phyloP scores from a whole-genome alignment of 2,888 invertebrate species.

The Pristionchus japonicus region DNA sequence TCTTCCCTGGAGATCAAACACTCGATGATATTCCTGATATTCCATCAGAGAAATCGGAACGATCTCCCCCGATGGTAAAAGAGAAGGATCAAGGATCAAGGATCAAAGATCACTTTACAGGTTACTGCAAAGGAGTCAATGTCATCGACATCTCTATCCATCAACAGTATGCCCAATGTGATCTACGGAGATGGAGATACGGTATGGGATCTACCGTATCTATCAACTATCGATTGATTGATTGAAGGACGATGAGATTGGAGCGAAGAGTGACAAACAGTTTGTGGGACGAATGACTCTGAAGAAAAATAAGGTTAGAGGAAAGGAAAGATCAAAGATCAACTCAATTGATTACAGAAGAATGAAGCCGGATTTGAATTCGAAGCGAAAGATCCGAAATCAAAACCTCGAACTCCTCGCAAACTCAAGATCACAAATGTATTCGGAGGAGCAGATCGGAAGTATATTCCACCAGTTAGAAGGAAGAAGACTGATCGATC shows the following conservation, averaged over 20 bases:
- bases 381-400: background rate
- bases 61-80: slow-evolving; percentile 16
- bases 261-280: slow-evolving; percentile 30
- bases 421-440: slow-evolving; percentile 27
- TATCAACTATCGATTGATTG: background rate
- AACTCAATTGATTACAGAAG: background rate
- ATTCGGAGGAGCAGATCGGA: slow-evolving; percentile 19
- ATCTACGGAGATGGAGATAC: background rate
- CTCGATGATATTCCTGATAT: slow-evolving; percentile 24
- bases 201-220: background rate
- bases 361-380: background rate
- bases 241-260: slow-evolving; percentile 17
- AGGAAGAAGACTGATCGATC: background rate
- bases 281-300: background rate
- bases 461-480: background rate
- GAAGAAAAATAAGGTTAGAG: slow-evolving; percentile 2
- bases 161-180: background rate
- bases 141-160: slow-evolving; percentile 3
- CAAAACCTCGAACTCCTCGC: slow-evolving; percentile 19
- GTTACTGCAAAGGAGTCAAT: background rate
- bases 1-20: slow-evolving; percentile 5
- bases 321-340: background rate
- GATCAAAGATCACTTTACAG: background rate
- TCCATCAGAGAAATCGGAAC: slow-evolving; percentile 10
- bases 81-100: background rate